These are phyloP conservation scores for Scylla paramamosain DNA, from an alignment of 1,140 invertebrate genomes.

Conservation along the genomic window DNA sequence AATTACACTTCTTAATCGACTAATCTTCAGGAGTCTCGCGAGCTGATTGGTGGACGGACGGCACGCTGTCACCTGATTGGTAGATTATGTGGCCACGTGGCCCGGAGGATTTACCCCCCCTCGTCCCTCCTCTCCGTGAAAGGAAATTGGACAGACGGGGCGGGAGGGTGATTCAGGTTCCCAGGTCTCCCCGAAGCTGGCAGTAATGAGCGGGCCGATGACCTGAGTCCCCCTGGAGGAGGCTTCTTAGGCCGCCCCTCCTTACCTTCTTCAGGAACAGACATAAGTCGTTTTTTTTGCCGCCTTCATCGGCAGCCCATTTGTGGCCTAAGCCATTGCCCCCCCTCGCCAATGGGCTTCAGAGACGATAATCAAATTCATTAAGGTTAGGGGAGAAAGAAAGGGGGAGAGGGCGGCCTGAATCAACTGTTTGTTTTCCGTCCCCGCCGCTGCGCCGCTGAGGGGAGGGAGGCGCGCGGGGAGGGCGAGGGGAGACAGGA, in stretches of 20 bases:
- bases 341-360: constrained; percentile 61
- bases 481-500: constrained; percentile 45
- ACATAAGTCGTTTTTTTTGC: neutral
- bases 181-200: neutral
- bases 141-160: constrained; percentile 43
- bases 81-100: constrained; percentile 62
- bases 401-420: constrained; percentile 57
- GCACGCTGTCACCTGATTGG: constrained; percentile 61
- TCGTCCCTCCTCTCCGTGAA: neutral
- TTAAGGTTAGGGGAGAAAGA: constrained; percentile 73
- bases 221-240: neutral
- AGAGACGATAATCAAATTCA: constrained; percentile 73
- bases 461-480: constrained; percentile 26
- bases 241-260: neutral
- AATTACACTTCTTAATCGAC: constrained; percentile 63
- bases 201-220: constrained; percentile 6
- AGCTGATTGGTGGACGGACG: constrained; percentile 59
- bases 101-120: constrained; percentile 48
- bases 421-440: constrained; percentile 73
- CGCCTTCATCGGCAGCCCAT: constrained; percentile 27
- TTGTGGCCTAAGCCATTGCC: constrained; percentile 57
- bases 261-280: neutral
- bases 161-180: neutral
- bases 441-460: constrained; percentile 35
- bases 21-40: constrained; percentile 56